Evolutionary conservation across 2,797 vertebrate species (phyloP).

Genomic region (Phoxinus dragarum): DNA sequence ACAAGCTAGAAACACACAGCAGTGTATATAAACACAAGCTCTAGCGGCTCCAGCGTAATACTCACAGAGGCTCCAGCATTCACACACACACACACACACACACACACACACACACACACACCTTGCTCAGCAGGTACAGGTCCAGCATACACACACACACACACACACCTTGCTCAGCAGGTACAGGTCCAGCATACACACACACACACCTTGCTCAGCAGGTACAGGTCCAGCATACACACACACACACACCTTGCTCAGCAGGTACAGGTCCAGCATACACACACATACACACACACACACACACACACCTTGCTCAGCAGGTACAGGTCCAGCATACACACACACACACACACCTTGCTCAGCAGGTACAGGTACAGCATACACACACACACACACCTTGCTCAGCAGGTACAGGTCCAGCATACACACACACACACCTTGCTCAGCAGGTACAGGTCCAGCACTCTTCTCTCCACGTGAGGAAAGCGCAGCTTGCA

Average conservation of each 20-base stretch:
- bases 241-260: constrained; percentile 86
- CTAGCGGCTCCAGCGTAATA: no score
- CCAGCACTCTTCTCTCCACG: constrained; percentile 93
- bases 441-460: constrained; percentile 96
- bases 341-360: constrained; percentile 79
- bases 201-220: no score
- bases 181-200: no score
- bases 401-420: constrained; percentile 77
- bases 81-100: neutral
- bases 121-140: constrained; percentile 96
- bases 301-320: no score
- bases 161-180: no score
- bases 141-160: constrained; percentile 79
- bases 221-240: neutral
- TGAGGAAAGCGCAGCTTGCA: constrained; percentile 95
- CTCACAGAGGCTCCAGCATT: neutral
- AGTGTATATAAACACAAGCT: neutral
- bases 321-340: neutral
- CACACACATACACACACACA: no score
- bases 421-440: constrained; percentile 64
- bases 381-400: constrained; percentile 61
- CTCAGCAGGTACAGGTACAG: constrained; percentile 70
- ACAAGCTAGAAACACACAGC: no score
- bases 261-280: constrained; percentile 91
- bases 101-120: constrained; percentile 50